A percentile compares a stretch with the other conserved stretches of the same genome.
Conservation (phyloP, 2,888 invertebrate species). For the Stenodera caucasica region DNA sequence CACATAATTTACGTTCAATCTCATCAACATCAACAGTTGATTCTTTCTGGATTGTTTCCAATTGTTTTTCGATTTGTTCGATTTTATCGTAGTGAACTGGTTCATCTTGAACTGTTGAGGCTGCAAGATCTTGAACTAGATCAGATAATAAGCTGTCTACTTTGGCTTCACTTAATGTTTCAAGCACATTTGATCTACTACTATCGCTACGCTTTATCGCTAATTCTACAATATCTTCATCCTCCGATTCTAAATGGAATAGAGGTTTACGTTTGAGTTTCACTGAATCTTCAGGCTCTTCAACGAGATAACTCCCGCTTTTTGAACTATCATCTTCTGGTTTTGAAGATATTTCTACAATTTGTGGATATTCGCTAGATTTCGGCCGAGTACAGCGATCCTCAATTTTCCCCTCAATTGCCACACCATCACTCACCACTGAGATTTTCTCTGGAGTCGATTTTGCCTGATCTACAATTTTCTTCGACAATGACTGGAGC, state of each 20-base stretch:
- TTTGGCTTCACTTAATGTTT: constrained; percentile 44
- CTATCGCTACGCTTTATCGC: constrained; percentile 37
- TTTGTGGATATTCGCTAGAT: constrained; percentile 47
- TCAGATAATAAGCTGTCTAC: constrained; percentile 42
- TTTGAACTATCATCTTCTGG: constrained; percentile 44
- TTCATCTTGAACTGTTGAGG: constrained; percentile 23
- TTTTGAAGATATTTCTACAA: constrained; percentile 49
- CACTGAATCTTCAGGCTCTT: constrained; percentile 37
- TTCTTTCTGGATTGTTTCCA: constrained; percentile 33
- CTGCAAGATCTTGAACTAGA: constrained; percentile 36
- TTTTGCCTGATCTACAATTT: too few species aligned
- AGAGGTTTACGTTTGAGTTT: constrained; percentile 45
- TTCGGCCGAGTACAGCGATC: constrained; percentile 50
- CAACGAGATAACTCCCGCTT: constrained; percentile 42
- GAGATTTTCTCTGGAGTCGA: too few species aligned
- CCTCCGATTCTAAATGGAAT: constrained; percentile 57
- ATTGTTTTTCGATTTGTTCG: constrained; percentile 19
- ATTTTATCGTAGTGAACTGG: constrained; percentile 14
- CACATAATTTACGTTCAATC: constrained; percentile 52
- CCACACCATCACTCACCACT: too few species aligned
- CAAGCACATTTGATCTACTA: constrained; percentile 46
- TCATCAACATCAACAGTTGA: constrained; percentile 46
- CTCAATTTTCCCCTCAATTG: too few species aligned
- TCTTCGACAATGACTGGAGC: too few species aligned
- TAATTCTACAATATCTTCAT: constrained; percentile 44